phyloP scores from a whole-genome alignment of 2,113 vertebrate genomes.

The Halichoeres trimaculatus region DNA sequence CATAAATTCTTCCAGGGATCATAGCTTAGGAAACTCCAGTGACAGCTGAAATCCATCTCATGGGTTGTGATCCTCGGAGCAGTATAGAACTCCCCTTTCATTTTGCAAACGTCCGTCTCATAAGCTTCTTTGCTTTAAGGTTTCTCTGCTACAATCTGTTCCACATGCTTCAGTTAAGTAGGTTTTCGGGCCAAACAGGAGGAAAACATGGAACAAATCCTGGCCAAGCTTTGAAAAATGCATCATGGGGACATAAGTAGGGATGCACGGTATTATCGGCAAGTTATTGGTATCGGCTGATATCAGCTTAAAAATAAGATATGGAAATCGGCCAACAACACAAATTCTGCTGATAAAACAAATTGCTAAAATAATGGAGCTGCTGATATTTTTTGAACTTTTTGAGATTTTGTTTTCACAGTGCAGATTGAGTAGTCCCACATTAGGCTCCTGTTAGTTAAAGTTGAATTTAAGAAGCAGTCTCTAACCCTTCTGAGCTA shows the following conservation, averaged over 20 bases:
- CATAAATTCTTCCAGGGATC: slow-evolving; percentile 41
- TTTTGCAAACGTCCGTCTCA: slow-evolving; percentile 24
- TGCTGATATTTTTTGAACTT: no score
- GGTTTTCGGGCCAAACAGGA: slow-evolving; percentile 27
- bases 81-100: slow-evolving; percentile 26
- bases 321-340: no score
- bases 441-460: no score
- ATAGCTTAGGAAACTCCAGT: slow-evolving; percentile 17
- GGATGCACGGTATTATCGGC: no score
- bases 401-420: no score
- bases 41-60: slow-evolving; percentile 47
- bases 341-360: no score
- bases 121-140: slow-evolving; percentile 48
- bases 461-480: no score
- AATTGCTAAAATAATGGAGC: no score
- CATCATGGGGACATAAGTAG: not conserved
- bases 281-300: no score
- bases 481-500: no score
- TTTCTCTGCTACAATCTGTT: slow-evolving; percentile 41
- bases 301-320: no score
- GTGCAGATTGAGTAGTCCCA: no score
- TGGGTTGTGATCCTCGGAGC: slow-evolving; percentile 34
- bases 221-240: slow-evolving; percentile 36
- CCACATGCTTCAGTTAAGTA: slow-evolving; percentile 50
- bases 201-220: slow-evolving; percentile 15